phyloP scores from a whole-genome alignment of 2,797 vertebrate species.

The Falco naumanni region DNA sequence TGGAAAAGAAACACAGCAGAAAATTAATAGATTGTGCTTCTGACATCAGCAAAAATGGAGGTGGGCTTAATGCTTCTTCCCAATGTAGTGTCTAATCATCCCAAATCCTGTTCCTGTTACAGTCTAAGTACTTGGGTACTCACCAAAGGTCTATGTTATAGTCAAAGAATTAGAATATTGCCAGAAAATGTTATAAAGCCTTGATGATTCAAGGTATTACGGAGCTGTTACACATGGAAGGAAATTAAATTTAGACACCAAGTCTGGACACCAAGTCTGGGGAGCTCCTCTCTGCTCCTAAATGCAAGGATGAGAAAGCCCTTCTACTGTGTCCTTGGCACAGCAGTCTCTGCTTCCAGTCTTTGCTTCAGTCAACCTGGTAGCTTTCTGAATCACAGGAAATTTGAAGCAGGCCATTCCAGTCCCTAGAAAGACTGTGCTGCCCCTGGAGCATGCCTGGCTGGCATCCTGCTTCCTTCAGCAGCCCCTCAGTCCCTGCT shows the following conservation, averaged over 20 bases:
- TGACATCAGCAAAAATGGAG: neutral
- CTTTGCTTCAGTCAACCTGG: neutral
- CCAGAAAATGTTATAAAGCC: neutral
- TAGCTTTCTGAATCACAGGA: neutral
- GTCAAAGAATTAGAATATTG: neutral
- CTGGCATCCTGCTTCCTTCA: neutral
- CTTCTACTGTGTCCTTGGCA: neutral
- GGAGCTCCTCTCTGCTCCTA: neutral
- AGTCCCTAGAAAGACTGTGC: neutral
- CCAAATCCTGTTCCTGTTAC: neutral
- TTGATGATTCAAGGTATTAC: neutral
- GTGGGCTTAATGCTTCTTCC: neutral
- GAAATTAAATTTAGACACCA: neutral
- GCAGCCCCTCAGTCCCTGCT: neutral
- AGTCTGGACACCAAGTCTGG: neutral
- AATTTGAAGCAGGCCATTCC: neutral
- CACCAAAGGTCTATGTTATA: neutral
- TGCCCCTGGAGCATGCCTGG: accelerated
- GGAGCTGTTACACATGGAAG: neutral
- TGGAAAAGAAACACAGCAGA: neutral
- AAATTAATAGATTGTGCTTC: neutral
- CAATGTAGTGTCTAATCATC: neutral
- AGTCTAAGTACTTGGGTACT: neutral
- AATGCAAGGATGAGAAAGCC: neutral
- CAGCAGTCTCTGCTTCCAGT: neutral